Evolutionary conservation across 1,140 invertebrate genomes (phyloP), one percentile per base, ranked within the genome.

Genomic region (Polyergus mexicanus): DNA sequence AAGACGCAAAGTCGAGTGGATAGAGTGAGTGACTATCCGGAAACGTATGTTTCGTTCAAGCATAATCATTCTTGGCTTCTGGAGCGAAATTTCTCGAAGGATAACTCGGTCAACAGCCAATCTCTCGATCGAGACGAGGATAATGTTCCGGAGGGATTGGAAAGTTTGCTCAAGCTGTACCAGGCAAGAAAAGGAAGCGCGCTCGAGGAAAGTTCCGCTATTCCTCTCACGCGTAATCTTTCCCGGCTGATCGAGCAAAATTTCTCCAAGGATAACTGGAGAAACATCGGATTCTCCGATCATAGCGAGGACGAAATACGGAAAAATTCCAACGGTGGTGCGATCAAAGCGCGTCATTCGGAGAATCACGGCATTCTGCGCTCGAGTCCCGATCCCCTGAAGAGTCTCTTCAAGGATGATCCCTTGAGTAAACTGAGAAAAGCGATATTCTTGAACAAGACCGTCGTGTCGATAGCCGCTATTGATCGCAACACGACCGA

Each of bases 351-450:
- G 25, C 68, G 44, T 32, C 56, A 62, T 11, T 35, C 54, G 38
- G 78, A 74, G 10, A 83, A 74, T 32, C 78, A 60, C n/a, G 78
- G 68, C n/a, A n/a, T 72, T 44, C 16, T 83, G 4, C 68, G 68
- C 19, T 60, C 78, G 13, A 74, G 41, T 11, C 68, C 54, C 78
- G 78, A 72, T 74, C 35, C 68, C 11, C 35, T 78, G 3, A 84
- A 78, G 16, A 41, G 41, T 38, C 51, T 19, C 41, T 28, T 65
- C 22, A 87, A 71, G 13, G 47, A 80, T 8, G 83, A 91, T n/a
- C 83, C 90, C 0, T 44, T 91, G 3, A 76, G 65, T 1, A 91
- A 87, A 54, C 32, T 88, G 65, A 76, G 62, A 8, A 90, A 86
- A 25, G 88, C 63, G 8, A 76, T 88, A 7, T 65, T 28, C 0